A percentile compares a stretch with the other conserved stretches of the same genome.
Conservation (phyloP, 2,888 invertebrate genomes). For the Ethmia dodecea region DNA sequence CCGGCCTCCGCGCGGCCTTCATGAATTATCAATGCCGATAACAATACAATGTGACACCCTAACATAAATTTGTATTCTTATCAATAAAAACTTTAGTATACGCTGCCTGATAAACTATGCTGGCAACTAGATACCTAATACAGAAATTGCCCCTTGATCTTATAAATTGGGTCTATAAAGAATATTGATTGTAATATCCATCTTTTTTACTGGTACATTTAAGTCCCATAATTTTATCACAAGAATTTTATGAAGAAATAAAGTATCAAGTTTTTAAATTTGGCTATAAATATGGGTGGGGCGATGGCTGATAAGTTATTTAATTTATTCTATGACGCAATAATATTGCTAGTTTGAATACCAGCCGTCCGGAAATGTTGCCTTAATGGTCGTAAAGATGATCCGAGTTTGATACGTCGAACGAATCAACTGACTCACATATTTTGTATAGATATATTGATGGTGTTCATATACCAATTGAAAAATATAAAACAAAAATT, state of each 20-base stretch:
- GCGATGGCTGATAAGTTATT: not conserved
- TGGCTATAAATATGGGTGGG: not conserved
- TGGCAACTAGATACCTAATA: conserved; percentile 55
- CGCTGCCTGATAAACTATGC: conserved; percentile 40
- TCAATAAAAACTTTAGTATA: conserved; percentile 52
- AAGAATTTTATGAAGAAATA: not conserved
- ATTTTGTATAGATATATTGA: too few relatives aligned
- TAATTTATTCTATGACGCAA: conserved; percentile 6
- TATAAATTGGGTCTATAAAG: conserved; percentile 22
- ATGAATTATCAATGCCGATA: conserved; percentile 64
- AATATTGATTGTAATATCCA: too few relatives aligned
- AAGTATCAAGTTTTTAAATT: not conserved
- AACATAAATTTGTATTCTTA: conserved; percentile 74
- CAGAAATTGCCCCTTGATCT: conserved; percentile 43
- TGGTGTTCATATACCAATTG: too few relatives aligned
- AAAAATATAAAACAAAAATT: too few relatives aligned
- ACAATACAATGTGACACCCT: conserved; percentile 68
- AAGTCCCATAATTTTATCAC: not conserved
- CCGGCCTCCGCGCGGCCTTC: conserved; percentile 61
- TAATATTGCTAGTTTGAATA: conserved; percentile 5
- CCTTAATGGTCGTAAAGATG: conserved; percentile 4
- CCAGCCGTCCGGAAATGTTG: conserved; percentile 5
- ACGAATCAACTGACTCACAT: not conserved
- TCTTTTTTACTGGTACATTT: too few relatives aligned
- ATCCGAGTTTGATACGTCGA: conserved; percentile 1